Base-by-base conservation (phyloP, 1,140 invertebrate genomes). In the Lanistes nyassanus region DNA sequence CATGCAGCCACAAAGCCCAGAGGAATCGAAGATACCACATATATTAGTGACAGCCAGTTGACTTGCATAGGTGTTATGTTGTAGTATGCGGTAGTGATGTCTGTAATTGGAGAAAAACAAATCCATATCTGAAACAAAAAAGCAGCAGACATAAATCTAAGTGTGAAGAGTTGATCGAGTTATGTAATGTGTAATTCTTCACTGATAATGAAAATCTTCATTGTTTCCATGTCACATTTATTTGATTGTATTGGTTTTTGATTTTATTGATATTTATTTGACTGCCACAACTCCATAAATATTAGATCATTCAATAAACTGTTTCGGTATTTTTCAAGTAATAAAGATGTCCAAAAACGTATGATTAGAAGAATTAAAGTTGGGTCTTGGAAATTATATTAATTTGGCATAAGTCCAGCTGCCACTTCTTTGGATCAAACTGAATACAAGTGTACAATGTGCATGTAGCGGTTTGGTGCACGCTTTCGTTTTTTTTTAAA, bases 91-190 rank as follows among this genome's bases (percentile, higher is more conserved):
- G 86, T 81, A 7, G 89, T 88, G 53, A 88, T 80, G 76, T 89
- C 88, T 34, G 90, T 88, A n/a, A 91, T 89, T 0, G 90, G 87
- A 31, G 90, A 89, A 80, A 88, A 91, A 16, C 87, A 87, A 31
- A 91, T 90, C 90, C 90, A 91, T 75, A 89, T 89, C 89, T 90
- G 79, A 68, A 86, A 83, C 47, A 76, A 55, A 75, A 72, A 75
- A 56, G 56, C 16, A 31, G 31, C 13, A 53, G 31, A 9, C 37
- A 36, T 56, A 76, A 42, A 64, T 19, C n/a, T n/a, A n/a, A n/a
- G n/a, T n/a, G n/a, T n/a, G n/a, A n/a, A n/a, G n/a, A n/a, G n/a
- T n/a, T n/a, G n/a, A 60, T 26, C 56, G 31, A 60, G n/a, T 31
- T 26, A 9, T 31, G 7, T 62, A 16, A 26, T 26, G 9, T 31